Percentiles rank a stretch among this genome's conserved stretches.
phyloP scores from a whole-genome alignment of 2,797 vertebrate genomes.

The Sebastes hubbsi region DNA sequence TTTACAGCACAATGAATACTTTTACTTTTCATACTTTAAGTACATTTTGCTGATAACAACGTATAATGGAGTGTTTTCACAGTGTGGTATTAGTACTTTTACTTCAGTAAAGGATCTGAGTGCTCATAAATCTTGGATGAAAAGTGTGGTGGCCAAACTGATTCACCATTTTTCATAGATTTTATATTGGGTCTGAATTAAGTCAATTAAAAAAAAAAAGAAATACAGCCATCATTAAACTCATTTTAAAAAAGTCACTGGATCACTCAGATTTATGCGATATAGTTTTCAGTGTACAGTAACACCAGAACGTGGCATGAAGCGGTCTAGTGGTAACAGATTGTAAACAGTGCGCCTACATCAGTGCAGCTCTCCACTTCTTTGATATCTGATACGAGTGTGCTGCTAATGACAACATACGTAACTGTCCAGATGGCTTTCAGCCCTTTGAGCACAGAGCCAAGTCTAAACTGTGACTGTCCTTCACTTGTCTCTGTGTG shows the following conservation, averaged over 20 bases:
- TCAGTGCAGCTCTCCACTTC: background rate
- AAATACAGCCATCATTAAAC: background rate
- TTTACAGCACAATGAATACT: background rate
- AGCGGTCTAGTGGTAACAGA: background rate
- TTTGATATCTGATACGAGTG: constrained; percentile 42
- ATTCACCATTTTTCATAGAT: background rate
- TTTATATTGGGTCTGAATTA: background rate
- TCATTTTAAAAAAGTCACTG: background rate
- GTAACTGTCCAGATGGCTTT: constrained; percentile 43
- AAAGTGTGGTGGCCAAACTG: background rate
- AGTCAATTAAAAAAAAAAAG: background rate
- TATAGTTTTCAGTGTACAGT: background rate
- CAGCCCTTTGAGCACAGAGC: constrained; percentile 14
- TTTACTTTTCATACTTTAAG: background rate
- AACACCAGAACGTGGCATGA: background rate
- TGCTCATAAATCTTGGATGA: background rate
- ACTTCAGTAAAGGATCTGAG: background rate
- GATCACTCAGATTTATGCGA: background rate
- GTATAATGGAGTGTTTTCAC: background rate
- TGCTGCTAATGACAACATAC: constrained; percentile 23
- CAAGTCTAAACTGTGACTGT: constrained; percentile 38
- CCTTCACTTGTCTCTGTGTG: constrained; percentile 17
- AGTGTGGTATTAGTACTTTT: background rate
- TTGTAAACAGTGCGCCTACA: constrained; percentile 13
- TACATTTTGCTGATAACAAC: background rate